Evolutionary conservation across 1,140 invertebrate genomes (phyloP).

Genomic region (Harlomillsia oculata): DNA sequence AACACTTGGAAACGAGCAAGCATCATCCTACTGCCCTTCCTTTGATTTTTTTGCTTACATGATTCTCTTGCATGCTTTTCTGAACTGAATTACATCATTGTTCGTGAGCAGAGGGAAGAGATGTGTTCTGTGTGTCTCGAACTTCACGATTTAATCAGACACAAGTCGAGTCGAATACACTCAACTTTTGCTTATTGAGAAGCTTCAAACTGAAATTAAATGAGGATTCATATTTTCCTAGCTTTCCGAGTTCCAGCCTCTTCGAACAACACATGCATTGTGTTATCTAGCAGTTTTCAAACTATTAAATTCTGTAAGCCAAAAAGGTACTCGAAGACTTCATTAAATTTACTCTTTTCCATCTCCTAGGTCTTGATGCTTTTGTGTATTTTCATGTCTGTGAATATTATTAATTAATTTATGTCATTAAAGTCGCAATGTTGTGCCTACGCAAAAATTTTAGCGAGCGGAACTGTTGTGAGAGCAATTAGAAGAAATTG

Average conservation of each 20-base stretch:
- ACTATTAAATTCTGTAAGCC: neutral
- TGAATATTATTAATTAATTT: too few relatives aligned
- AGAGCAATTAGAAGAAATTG: too few relatives aligned
- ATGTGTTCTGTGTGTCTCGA: neutral
- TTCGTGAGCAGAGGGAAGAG: neutral
- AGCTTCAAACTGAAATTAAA: neutral
- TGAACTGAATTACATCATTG: neutral
- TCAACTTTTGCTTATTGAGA: too few relatives aligned
- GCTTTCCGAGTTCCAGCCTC: neutral
- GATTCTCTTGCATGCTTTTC: neutral
- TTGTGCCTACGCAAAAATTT: too few relatives aligned
- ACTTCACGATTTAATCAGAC: constrained; percentile 2
- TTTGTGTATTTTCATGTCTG: too few relatives aligned
- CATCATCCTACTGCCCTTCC: neutral
- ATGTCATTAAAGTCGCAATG: too few relatives aligned
- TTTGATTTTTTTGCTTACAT: neutral
- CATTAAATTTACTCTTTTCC: too few relatives aligned
- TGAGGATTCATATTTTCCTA: neutral
- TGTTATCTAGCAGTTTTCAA: neutral
- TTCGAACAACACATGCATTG: neutral
- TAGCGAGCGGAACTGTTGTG: too few relatives aligned
- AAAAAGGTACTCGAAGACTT: neutral
- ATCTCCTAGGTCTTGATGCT: too few relatives aligned
- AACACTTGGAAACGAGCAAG: too few relatives aligned
- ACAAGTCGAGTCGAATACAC: too few relatives aligned